phyloP scores from a whole-genome alignment of 2,113 vertebrate genomes.

The Narcine bancroftii region DNA sequence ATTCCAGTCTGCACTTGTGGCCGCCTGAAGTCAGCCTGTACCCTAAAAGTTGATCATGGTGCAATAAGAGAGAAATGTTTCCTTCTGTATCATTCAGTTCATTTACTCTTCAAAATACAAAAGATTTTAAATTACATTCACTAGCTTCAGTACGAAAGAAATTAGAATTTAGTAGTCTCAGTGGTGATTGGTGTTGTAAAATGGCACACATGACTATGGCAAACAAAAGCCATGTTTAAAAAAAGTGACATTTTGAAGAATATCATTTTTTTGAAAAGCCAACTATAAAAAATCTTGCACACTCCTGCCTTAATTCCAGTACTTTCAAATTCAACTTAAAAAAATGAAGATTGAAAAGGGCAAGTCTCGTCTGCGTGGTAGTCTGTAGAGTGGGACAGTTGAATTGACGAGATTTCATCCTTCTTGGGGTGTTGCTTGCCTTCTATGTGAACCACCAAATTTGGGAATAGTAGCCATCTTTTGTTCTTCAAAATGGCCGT shows the following conservation, averaged over 20 bases:
- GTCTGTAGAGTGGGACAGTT: background rate
- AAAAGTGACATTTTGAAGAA: background rate
- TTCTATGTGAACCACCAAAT: background rate
- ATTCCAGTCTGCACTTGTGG: too few species aligned
- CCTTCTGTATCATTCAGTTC: too few species aligned
- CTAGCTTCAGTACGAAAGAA: too few species aligned
- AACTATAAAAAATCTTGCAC: background rate
- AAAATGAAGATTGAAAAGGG: background rate
- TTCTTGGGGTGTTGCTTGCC: background rate
- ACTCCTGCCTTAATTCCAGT: background rate
- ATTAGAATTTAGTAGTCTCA: background rate
- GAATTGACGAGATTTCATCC: background rate
- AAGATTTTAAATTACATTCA: background rate
- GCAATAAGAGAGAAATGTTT: too few species aligned
- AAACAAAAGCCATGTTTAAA: background rate
- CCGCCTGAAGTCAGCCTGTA: too few species aligned
- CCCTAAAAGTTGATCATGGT: too few species aligned
- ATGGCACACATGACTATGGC: background rate
- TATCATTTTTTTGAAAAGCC: background rate
- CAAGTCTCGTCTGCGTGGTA: background rate
- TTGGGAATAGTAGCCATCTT: background rate
- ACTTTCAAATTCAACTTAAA: background rate
- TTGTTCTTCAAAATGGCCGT: background rate
- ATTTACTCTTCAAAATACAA: background rate
- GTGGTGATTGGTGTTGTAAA: background rate